Evolutionary conservation across 2,113 vertebrate species (phyloP).

Genomic region (Beaufortia kweichowensis): DNA sequence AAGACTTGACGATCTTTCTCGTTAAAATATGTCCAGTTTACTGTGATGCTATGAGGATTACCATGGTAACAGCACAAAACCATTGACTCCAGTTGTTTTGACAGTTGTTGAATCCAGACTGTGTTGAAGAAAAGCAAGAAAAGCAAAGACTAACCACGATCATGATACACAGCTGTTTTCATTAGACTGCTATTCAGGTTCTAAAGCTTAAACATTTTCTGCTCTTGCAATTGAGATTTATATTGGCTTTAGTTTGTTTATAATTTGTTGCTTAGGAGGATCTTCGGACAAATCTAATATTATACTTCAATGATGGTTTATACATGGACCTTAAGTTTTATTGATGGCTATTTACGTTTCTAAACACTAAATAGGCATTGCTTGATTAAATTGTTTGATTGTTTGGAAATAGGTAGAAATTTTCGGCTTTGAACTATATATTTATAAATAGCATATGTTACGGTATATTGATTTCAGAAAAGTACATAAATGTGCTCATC

Average conservation of each 20-base stretch:
- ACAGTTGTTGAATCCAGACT: slow-evolving; percentile 6
- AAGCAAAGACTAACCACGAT: background rate
- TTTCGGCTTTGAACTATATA: too few species aligned
- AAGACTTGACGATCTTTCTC: background rate
- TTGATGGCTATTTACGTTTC: too few species aligned
- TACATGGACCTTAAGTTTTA: too few species aligned
- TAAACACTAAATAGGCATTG: too few species aligned
- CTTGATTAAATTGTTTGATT: too few species aligned
- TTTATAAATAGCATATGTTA: too few species aligned
- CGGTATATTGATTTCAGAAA: too few species aligned
- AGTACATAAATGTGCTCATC: too few species aligned
- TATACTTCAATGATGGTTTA: too few species aligned
- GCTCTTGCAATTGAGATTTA: background rate
- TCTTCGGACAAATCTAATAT: too few species aligned
- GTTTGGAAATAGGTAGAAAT: too few species aligned
- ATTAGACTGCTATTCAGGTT: background rate
- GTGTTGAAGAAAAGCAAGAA: background rate
- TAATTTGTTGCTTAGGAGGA: background rate
- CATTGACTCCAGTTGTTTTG: background rate
- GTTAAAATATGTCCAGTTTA: background rate
- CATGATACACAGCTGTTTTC: background rate
- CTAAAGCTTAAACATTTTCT: background rate
- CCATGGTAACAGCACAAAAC: slow-evolving; percentile 11
- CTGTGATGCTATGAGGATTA: slow-evolving; percentile 9
- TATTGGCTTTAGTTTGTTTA: background rate